phyloP scores from a whole-genome alignment of 2,113 vertebrate species.

The Urocynchramus pylzowi region DNA sequence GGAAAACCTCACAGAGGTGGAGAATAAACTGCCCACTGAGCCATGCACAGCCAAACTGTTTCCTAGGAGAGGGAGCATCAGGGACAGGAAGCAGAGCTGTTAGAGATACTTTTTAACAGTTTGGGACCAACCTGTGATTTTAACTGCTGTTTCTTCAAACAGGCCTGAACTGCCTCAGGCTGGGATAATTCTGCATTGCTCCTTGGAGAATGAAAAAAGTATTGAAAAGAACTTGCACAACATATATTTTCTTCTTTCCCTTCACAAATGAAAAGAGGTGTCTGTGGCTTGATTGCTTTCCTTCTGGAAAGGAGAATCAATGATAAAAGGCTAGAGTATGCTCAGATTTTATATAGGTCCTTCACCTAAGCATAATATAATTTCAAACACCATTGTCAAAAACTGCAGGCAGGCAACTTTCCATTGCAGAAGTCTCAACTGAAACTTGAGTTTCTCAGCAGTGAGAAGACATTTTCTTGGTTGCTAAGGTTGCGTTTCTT shows the following conservation, averaged over 20 bases:
- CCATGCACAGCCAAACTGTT: neutral
- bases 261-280: neutral
- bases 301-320: neutral
- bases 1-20: neutral
- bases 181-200: neutral
- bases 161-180: neutral
- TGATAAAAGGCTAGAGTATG: neutral
- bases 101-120: neutral
- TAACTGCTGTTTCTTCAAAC: conserved; percentile 17
- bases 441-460: neutral
- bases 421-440: neutral
- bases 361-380: neutral
- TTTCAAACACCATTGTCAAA: neutral
- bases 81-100: neutral
- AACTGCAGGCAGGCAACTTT: neutral
- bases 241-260: conserved; percentile 40
- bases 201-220: conserved; percentile 12
- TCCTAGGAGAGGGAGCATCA: conserved; percentile 16
- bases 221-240: neutral
- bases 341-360: neutral
- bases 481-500: neutral
- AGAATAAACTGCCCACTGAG: neutral
- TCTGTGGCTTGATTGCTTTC: neutral
- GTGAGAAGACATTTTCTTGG: neutral
- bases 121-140: conserved; percentile 12